Evolutionary conservation across 2,888 invertebrate species (phyloP), one percentile per base, ranked within the genome.

Genomic region (Pammene fasciana): DNA sequence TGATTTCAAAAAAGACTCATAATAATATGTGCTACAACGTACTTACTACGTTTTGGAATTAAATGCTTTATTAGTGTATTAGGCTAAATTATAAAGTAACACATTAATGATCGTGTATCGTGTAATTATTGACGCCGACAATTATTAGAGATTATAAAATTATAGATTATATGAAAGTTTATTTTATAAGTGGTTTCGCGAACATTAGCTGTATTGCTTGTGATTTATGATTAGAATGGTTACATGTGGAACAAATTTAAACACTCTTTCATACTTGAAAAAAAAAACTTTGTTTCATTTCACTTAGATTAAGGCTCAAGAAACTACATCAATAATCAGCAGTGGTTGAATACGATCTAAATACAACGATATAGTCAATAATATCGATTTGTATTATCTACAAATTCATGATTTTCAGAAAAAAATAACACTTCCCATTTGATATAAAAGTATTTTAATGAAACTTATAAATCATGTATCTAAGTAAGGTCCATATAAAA

Each of bases 61-160:
- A 72, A 79, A 76, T 72, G 75, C 76, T 80, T 79, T 80, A 81
- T 82, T 79, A 78, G 74, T 62, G 75, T 75, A 75, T 75, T 78
- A 75, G 72, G 71, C 72, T 74, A 78, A 79, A 81, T 79, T 79
- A 81, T 72, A 76, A 77, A 76, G 76, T 73, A 76, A 74, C 72
- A 68, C 74, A 73, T 79, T 80, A 79, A 79, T 80, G 74, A 78
- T 72, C 72, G 72, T 72, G 78, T 79, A 78, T 75, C 76, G 75
- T 76, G 73, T 80, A 79, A 79, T 81, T 81, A 82, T 73, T 72
- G 73, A 62, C 54, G 70, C 76, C 74, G 70, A 74, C 75, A 72
- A 74, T 79, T 76, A 76, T 70, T 55, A 65, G 16, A 48, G 38
- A 48, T 70, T 65, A 70, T 65, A 65, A 60, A 59, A 55, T 65